These are phyloP conservation scores for Rhipidura dahli DNA, from an alignment of 2,113 vertebrate species.

Conservation along the genomic window DNA sequence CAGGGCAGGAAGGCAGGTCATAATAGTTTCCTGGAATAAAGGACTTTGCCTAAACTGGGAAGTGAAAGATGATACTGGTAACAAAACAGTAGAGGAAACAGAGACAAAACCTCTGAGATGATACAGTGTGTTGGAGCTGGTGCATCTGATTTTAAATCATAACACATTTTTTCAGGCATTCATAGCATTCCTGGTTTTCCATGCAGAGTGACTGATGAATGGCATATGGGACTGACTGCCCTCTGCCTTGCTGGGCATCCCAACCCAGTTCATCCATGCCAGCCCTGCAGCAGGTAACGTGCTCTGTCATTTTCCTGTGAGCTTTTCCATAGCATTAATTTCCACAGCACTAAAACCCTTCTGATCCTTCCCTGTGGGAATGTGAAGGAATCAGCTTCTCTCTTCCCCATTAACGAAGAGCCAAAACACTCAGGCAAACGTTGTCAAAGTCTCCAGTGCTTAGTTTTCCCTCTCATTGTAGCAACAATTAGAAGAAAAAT, in stretches of 20 bases:
- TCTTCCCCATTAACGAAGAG: neutral
- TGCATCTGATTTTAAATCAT: neutral
- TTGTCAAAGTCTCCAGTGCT: neutral
- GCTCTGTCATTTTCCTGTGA: neutral
- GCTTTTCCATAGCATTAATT: neutral
- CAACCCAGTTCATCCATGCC: neutral
- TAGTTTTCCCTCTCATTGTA: neutral
- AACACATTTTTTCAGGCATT: neutral
- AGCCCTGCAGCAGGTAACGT: neutral
- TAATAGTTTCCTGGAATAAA: slow-evolving; percentile 43
- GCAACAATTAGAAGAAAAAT: neutral
- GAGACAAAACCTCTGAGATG: neutral
- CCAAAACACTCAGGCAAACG: neutral
- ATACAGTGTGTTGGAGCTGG: neutral
- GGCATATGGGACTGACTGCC: neutral
- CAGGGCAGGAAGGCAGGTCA: slow-evolving; percentile 33
- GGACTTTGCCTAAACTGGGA: neutral
- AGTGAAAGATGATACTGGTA: neutral
- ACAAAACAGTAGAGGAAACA: neutral
- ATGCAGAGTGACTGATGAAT: neutral
- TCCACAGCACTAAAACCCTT: fast-evolving
- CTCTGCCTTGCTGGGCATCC: neutral
- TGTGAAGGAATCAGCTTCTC: neutral
- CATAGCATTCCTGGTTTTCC: neutral
- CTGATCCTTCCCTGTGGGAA: neutral